Percentiles rank a stretch among this genome's conserved stretches.
Evolutionary conservation across 2,888 invertebrate genomes (phyloP).

Genomic region (Erebia aethiops): DNA sequence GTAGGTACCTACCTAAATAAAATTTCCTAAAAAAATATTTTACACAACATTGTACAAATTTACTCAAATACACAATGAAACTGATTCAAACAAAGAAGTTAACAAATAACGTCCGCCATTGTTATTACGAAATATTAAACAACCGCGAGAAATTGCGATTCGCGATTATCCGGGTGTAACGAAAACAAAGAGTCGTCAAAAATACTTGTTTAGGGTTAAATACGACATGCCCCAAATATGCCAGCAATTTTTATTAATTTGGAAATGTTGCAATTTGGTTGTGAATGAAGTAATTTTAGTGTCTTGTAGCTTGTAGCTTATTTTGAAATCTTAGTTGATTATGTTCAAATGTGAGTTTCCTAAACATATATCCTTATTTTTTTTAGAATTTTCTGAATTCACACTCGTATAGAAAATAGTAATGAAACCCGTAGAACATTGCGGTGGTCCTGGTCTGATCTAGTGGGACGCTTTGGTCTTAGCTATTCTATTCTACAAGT

Average conservation of each 20-base stretch:
- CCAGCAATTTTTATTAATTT: conserved; percentile 5
- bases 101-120: conserved; percentile 24
- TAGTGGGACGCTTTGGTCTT: not conserved
- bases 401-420: not conserved
- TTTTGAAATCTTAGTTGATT: not conserved
- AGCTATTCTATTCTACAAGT: not conserved
- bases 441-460: not conserved
- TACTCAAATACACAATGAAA: conserved; percentile 22
- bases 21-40: not conserved
- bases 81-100: conserved; percentile 24
- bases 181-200: conserved; percentile 30
- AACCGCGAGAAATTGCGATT: conserved; percentile 27
- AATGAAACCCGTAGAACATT: too few relatives aligned
- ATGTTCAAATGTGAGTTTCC: too few relatives aligned
- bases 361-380: too few relatives aligned
- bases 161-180: conserved; percentile 21
- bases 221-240: conserved; percentile 27
- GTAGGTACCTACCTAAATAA: not conserved
- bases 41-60: conserved; percentile 9
- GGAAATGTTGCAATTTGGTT: not conserved
- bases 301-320: not conserved
- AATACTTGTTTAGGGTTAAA: conserved; percentile 22
- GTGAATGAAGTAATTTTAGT: not conserved
- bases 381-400: not conserved
- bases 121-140: conserved; percentile 30